A percentile compares a stretch with the other conserved stretches of the same genome.
Conservation (phyloP, 2,888 invertebrate species). For the Lysandra coridon region DNA sequence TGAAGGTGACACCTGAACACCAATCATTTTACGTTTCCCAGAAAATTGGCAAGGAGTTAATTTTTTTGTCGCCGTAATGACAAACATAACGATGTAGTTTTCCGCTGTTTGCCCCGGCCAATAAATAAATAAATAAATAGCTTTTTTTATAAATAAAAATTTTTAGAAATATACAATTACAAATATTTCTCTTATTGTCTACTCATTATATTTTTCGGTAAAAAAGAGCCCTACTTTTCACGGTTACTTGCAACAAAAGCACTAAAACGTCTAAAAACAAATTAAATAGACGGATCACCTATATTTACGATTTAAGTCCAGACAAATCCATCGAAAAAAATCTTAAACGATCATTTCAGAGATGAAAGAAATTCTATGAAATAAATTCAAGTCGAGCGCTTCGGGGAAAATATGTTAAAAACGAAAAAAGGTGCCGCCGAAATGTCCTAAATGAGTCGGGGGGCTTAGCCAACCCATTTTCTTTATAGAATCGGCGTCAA, state of each 20-base stretch:
- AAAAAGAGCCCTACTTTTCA: background rate
- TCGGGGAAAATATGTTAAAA: conserved; percentile 31
- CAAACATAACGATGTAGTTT: conserved; percentile 1
- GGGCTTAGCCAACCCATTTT: background rate
- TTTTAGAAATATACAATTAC: background rate
- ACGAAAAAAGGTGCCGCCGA: conserved; percentile 41
- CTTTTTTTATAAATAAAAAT: too few species aligned
- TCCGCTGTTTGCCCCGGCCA: background rate
- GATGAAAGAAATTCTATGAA: conserved; percentile 26
- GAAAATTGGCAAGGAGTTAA: conserved; percentile 14
- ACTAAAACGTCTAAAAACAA: background rate
- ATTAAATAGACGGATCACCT: background rate
- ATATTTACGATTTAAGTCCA: background rate
- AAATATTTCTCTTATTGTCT: background rate
- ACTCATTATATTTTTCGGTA: background rate
- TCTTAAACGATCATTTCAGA: background rate
- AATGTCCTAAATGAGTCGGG: conserved; percentile 48
- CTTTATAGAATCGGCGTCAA: too few species aligned
- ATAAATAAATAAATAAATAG: background rate
- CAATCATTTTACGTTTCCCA: conserved; percentile 1
- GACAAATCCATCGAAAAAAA: background rate
- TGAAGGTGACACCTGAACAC: background rate
- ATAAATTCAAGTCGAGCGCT: conserved; percentile 24
- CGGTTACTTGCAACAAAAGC: conserved; percentile 10
- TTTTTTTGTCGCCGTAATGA: background rate